Base-by-base conservation (phyloP, 2,797 vertebrate species). In the Sparidentex hasta region DNA sequence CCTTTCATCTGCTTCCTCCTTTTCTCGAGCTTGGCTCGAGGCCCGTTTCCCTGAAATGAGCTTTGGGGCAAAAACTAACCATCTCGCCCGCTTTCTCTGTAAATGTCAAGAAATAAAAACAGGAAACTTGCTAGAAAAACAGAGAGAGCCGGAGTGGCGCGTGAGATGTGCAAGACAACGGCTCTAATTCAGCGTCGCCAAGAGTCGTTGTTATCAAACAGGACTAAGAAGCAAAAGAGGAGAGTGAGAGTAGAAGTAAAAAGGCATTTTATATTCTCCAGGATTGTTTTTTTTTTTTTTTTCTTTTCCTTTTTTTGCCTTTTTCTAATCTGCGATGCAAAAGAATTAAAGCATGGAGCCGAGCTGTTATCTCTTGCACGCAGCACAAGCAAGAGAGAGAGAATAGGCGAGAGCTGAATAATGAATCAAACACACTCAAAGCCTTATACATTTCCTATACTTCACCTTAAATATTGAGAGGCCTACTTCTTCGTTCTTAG, bases 371-470 rank as follows among this genome's bases (percentile, higher is more conserved):
- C 90, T 90, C 75, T 65, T 25, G 67, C 83, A 88, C 78, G 64
- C 90, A 92, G 92, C 85, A 88, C 66, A 78, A 74, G 81, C 78
- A 78, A 81, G 83, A 76, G 81, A 77, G 78, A 83, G 67, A 83
- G 89, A 90, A 88, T 75, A 87, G 87, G 74, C 88, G 56, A 78
- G 86, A 75, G 84, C 88, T 93, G 91, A 94, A 94, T 94, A 94
- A 95, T 94, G 88, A 94, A 94, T 93, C 92, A 93, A 92, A 94
- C 88, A 69, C 85, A 75, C 87, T 84, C 76, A 64, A 72, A 89
- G 82, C 79, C 81, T 81, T 79, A 76, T 86, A 83, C 85, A 80
- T 88, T 92, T 88, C 80, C 81, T 87, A 74, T 86, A 90, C 83
- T 92, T 93, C 69, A 88, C 85, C 87, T 92, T 88, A 93, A 92